Evolutionary conservation across 1,140 invertebrate species (phyloP).

Genomic region (Euura lappo): DNA sequence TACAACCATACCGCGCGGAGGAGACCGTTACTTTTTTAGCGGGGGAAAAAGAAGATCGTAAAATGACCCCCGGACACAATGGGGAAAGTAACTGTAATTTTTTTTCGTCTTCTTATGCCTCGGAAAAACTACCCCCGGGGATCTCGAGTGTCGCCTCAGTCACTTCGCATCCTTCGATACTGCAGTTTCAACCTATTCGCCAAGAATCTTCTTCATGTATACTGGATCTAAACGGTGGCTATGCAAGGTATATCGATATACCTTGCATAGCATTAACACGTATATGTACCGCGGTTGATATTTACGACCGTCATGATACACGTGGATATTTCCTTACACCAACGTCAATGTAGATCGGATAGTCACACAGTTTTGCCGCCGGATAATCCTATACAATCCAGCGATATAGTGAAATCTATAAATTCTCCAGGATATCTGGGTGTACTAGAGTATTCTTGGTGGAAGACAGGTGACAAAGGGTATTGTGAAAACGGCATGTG

Average conservation of each 20-base stretch:
- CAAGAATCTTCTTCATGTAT: no score
- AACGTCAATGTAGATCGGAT: no score
- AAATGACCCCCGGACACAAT: no score
- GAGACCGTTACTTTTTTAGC: constrained; percentile 42
- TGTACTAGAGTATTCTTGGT: no score
- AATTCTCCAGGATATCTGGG: no score
- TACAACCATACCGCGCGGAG: background rate
- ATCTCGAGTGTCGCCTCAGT: background rate
- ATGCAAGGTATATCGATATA: background rate
- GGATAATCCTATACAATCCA: no score
- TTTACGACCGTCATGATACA: background rate
- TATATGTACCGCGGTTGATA: background rate
- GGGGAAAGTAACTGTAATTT: no score
- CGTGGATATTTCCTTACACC: no score
- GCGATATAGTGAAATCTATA: no score
- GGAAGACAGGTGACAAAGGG: no score
- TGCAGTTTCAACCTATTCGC: background rate
- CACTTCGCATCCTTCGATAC: background rate
- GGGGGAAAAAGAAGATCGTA: background rate
- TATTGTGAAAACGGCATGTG: no score
- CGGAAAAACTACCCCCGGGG: constrained; percentile 37
- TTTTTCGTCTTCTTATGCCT: constrained; percentile 34
- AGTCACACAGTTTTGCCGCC: no score
- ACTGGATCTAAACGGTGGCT: background rate
- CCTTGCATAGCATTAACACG: background rate